phyloP scores from a whole-genome alignment of 2,888 invertebrate species.

The Nycteola revayana region DNA sequence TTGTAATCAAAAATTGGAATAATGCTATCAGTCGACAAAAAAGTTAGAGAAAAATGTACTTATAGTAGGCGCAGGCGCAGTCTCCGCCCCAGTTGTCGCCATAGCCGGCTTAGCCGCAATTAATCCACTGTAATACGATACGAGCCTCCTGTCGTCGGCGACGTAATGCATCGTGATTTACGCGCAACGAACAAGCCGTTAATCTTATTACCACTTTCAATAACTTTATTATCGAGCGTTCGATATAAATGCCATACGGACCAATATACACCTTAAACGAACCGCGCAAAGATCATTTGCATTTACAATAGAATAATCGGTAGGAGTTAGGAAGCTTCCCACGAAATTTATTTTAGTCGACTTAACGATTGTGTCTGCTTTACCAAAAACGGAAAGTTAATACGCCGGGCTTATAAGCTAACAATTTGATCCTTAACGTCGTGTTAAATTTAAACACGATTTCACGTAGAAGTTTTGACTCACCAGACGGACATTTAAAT shows the following conservation, averaged over 20 bases:
- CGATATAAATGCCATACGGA: slow-evolving; percentile 45
- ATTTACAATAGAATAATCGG: slow-evolving; percentile 38
- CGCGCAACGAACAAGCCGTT: slow-evolving; percentile 70
- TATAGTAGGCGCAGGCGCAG: slow-evolving; percentile 45
- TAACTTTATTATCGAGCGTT: slow-evolving; percentile 75
- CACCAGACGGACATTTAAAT: too few relatives aligned
- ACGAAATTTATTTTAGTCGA: slow-evolving; percentile 74
- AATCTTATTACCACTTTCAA: slow-evolving; percentile 82
- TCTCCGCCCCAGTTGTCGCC: slow-evolving; percentile 58
- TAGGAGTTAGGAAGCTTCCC: slow-evolving; percentile 65
- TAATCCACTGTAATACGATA: slow-evolving; percentile 78
- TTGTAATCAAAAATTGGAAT: slow-evolving; percentile 4
- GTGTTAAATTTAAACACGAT: slow-evolving; percentile 35
- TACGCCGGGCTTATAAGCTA: slow-evolving; percentile 49
- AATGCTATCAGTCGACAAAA: slow-evolving; percentile 17
- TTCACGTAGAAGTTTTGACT: slow-evolving; percentile 23
- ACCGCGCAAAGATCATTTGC: slow-evolving; percentile 51
- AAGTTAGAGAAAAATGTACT: slow-evolving; percentile 24
- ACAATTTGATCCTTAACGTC: slow-evolving; percentile 42
- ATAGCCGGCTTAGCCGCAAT: slow-evolving; percentile 62
- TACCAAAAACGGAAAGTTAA: slow-evolving; percentile 66
- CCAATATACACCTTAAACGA: slow-evolving; percentile 60
- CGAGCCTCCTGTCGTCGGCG: slow-evolving; percentile 72
- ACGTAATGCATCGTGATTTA: slow-evolving; percentile 81
- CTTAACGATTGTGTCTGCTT: slow-evolving; percentile 68